Percentiles rank a stretch among this genome's conserved stretches.
phyloP scores from a whole-genome alignment of 2,797 vertebrate genomes.

The Sorex maritimensis region DNA sequence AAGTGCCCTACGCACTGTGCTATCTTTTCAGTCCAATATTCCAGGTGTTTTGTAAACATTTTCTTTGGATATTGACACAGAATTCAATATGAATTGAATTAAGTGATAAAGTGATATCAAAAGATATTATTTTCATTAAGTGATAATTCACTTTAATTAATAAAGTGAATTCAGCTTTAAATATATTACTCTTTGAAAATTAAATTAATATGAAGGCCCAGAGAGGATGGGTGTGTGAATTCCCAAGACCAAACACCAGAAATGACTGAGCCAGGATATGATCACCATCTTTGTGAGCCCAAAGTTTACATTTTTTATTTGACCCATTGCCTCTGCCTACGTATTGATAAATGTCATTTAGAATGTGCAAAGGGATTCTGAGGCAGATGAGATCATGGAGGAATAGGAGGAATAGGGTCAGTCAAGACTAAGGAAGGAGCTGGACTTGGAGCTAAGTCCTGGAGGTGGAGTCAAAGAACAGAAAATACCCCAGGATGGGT shows the following conservation, averaged over 20 bases:
- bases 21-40: not conserved
- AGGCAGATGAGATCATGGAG: not conserved
- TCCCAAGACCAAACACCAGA: not conserved
- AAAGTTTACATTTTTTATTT: not conserved
- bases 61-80: not conserved
- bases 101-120: too few relatives aligned
- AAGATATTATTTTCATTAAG: too few relatives aligned
- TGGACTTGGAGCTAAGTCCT: not conserved
- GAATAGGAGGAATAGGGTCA: not conserved
- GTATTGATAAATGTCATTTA: not conserved
- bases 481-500: not conserved
- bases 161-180: not conserved
- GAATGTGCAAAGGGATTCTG: not conserved
- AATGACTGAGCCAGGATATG: not conserved
- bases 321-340: not conserved
- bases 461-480: not conserved
- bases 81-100: not conserved
- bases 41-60: not conserved
- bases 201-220: conserved; percentile 37
- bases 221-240: not conserved
- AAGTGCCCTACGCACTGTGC: too few relatives aligned
- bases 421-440: not conserved
- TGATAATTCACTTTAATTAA: too few relatives aligned
- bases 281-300: not conserved
- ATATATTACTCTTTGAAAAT: not conserved